Conservation (phyloP, 2,888 invertebrate genomes). For the Boloria selene region DNA sequence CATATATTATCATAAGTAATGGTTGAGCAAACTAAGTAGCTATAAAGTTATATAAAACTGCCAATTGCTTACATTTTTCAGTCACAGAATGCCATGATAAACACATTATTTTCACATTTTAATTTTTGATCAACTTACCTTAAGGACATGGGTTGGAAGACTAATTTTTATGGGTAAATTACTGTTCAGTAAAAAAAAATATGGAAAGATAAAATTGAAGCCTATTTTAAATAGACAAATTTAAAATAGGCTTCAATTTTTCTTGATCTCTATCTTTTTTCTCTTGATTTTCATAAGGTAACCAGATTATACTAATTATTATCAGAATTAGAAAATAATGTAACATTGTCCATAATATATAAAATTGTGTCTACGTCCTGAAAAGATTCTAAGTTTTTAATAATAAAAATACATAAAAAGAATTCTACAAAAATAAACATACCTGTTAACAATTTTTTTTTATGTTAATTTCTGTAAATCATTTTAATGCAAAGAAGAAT, state of each 20-base stretch:
- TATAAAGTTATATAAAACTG: constrained; percentile 33
- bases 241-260: too few species aligned
- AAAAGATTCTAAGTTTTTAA: not conserved
- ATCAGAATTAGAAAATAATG: not conserved
- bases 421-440: constrained; percentile 20
- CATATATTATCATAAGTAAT: constrained; percentile 21
- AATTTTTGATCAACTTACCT: not conserved
- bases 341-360: not conserved
- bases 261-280: not conserved
- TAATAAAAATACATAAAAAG: not conserved
- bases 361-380: not conserved
- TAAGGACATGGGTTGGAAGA: constrained; percentile 14
- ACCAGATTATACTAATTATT: constrained; percentile 4
- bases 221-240: too few species aligned
- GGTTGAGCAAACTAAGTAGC: constrained; percentile 42
- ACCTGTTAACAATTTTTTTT: too few species aligned
- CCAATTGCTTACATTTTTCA: constrained; percentile 40
- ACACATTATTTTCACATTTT: constrained; percentile 16
- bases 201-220: not conserved
- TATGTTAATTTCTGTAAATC: too few species aligned
- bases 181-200: not conserved
- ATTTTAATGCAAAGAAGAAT: too few species aligned
- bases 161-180: not conserved
- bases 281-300: not conserved
- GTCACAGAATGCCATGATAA: constrained; percentile 58